These are phyloP conservation scores for Ridgeia piscesae DNA, from an alignment of 1,140 invertebrate genomes.

Conservation along the genomic window DNA sequence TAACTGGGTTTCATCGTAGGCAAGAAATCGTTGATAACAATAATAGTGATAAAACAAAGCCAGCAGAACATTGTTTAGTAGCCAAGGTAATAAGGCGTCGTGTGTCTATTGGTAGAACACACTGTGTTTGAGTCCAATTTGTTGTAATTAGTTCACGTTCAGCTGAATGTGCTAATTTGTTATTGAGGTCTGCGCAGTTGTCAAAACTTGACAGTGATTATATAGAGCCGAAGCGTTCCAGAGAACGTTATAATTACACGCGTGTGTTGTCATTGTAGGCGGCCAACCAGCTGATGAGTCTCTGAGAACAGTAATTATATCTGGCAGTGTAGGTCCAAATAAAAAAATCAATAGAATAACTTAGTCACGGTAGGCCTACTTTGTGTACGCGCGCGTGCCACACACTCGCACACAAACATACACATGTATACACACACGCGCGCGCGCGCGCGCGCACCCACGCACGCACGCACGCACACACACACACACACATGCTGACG, in stretches of 20 bases:
- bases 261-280: background rate
- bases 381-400: no score
- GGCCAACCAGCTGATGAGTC: background rate
- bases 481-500: background rate
- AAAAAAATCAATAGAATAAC: no score
- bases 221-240: background rate
- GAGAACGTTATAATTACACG: background rate
- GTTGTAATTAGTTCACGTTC: background rate
- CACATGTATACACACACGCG: no score
- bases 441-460: no score
- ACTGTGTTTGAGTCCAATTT: background rate
- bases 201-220: background rate
- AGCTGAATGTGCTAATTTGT: background rate
- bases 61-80: background rate
- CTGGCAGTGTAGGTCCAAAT: no score
- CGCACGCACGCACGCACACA: background rate
- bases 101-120: background rate
- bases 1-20: background rate
- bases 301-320: no score
- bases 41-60: background rate
- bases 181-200: background rate
- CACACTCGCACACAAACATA: background rate
- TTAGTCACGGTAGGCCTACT: no score
- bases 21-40: background rate
- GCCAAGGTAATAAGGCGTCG: background rate